A percentile compares a stretch with the other conserved stretches of the same genome.
These are phyloP conservation scores for Anniella stebbinsi DNA, from an alignment of 2,797 vertebrate genomes.

Conservation along the genomic window DNA sequence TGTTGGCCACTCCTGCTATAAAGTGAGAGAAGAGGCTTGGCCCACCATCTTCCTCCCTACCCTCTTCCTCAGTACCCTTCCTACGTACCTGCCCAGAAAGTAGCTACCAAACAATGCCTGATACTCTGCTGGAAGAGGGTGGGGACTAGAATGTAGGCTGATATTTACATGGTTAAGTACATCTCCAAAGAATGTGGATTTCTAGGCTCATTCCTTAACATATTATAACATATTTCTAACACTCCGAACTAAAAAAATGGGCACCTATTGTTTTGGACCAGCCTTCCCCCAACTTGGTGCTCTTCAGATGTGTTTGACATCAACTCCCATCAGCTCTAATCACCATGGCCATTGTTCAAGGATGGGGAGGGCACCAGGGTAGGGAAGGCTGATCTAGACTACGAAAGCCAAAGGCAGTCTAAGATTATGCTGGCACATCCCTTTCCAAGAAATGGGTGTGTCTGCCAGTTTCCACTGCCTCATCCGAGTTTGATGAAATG, in stretches of 20 bases:
- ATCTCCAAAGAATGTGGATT: neutral
- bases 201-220: neutral
- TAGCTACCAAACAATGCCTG: neutral
- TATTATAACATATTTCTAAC: neutral
- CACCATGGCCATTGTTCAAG: too few relatives aligned
- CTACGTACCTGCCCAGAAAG: neutral
- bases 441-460: neutral
- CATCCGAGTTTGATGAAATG: too few relatives aligned
- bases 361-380: too few relatives aligned
- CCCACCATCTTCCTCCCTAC: neutral
- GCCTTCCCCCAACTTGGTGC: too few relatives aligned
- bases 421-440: neutral
- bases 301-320: too few relatives aligned
- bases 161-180: neutral
- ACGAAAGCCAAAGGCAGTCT: neutral
- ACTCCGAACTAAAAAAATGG: neutral
- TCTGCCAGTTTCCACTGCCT: neutral
- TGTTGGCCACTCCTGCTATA: neutral
- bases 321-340: too few relatives aligned
- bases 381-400: neutral
- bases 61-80: neutral
- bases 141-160: too few relatives aligned
- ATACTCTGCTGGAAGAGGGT: neutral
- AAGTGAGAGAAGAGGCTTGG: neutral
- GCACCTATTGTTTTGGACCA: neutral